Evolutionary conservation across 2,113 vertebrate species (phyloP), one percentile per base, ranked within the genome.

Genomic region (Cochlearius cochlearius): DNA sequence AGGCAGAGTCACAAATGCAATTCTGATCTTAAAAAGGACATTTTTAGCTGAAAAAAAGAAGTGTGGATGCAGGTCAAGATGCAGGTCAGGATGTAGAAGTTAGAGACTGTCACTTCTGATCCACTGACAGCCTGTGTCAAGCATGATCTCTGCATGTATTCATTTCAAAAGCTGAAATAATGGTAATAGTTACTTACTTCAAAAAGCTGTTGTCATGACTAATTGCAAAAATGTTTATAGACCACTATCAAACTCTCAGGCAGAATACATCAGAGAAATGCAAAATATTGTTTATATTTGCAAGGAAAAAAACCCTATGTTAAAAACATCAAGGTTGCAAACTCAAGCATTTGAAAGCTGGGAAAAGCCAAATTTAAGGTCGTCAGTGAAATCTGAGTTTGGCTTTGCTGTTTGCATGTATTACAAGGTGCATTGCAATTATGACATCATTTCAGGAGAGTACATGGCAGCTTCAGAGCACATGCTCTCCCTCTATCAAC

Each of bases 151-250:
- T 21, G 10, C 63, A 60, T 63, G 79, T 36, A 53, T 67, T 80
- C 8, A 67, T 86, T 93, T 86, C n/a, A 91, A 84, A 96, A 88
- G 72, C 59, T 77, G 67, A 93, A 94, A 69, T 79, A 94, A 91
- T 20, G 29, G 41, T 47, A 76, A 66, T 12, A 88, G 81, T 83
- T 83, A 47, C 55, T 79, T 47, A 86, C 75, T 86, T 95, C 86
- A 94, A 71, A 96, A 93, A 68, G 47, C 25, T 84, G 20, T 30
- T 63, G 9, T 56, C 66, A 88, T 62, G 67, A 82, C n/a, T 86
- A 77, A 77, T 77, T 2, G 2, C 18, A 59, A 77, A 69, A 86
- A 21, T 60, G 32, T 86, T 93, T 84, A 60, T 22, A 84, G 60
- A 92, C 88, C 26, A 49, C n/a, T 55, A 69, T 36, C 59, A 93